Conservation (phyloP, 1,140 invertebrate species). For the Anastrepha ludens region DNA sequence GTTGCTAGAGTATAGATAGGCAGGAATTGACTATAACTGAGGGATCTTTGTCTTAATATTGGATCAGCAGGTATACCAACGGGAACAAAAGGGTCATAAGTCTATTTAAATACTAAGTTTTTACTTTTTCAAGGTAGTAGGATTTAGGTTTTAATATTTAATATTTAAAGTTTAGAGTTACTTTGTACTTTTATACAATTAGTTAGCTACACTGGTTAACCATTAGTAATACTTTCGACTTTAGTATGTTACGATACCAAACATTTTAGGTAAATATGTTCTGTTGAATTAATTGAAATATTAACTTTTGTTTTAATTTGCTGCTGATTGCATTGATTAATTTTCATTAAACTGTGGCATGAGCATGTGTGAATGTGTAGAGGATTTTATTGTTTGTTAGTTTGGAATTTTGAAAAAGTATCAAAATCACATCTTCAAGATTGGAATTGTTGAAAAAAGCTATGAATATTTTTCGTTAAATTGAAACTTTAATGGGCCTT, state of each 20-base stretch:
- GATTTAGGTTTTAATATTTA: slow-evolving; percentile 17
- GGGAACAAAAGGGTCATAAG: neutral
- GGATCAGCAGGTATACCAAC: neutral
- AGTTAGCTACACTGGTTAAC: slow-evolving; percentile 71
- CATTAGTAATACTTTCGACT: slow-evolving; percentile 58
- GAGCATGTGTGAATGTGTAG: slow-evolving; percentile 75
- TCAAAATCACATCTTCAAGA: slow-evolving; percentile 27
- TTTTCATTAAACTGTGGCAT: slow-evolving; percentile 64
- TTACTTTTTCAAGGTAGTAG: neutral
- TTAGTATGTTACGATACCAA: slow-evolving; percentile 24
- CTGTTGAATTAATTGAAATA: slow-evolving; percentile 14
- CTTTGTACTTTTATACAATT: slow-evolving; percentile 61
- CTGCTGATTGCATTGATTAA: slow-evolving; percentile 54
- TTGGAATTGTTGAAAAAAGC: slow-evolving; percentile 35
- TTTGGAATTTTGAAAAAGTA: slow-evolving; percentile 34
- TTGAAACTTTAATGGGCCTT: neutral
- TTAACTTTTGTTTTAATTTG: slow-evolving; percentile 66
- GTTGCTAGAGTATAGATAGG: neutral
- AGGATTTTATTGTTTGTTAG: slow-evolving; percentile 58
- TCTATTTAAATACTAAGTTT: neutral
- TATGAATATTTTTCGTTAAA: neutral
- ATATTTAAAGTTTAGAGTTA: slow-evolving; percentile 41
- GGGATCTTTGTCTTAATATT: neutral
- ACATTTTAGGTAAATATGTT: slow-evolving; percentile 32
- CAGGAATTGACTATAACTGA: slow-evolving; percentile 35